Evolutionary conservation across 2,113 vertebrate species (phyloP).

Genomic region (Pterocles burchelli): DNA sequence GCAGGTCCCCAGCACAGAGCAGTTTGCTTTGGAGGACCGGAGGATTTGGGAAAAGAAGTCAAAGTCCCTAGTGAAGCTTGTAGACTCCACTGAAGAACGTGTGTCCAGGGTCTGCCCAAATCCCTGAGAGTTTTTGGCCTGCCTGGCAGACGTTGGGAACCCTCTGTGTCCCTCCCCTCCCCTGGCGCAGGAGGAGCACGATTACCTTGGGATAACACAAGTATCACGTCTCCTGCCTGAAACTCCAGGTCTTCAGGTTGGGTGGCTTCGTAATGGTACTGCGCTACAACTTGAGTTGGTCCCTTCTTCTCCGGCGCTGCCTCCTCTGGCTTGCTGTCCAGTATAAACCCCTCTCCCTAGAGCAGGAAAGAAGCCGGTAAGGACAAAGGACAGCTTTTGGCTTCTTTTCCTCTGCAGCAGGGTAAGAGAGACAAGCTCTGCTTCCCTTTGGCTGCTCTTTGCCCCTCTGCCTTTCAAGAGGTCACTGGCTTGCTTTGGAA

Average conservation of each 20-base stretch:
- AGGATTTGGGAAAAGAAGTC: not conserved
- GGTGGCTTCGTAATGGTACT: constrained; percentile 82
- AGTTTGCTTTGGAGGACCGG: not conserved
- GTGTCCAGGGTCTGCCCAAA: not conserved
- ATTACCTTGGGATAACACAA: constrained; percentile 83
- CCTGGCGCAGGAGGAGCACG: fast-evolving
- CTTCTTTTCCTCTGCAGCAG: not conserved
- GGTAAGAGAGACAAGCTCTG: not conserved
- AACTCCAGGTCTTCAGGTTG: constrained; percentile 91
- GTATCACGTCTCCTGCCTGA: constrained; percentile 83
- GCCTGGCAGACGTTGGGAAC: not conserved
- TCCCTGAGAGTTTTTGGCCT: not conserved
- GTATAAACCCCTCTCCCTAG: constrained; percentile 68
- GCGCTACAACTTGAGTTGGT: constrained; percentile 77
- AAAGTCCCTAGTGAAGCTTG: not conserved
- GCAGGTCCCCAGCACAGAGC: not conserved
- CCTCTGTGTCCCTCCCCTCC: not conserved
- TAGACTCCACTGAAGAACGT: not conserved
- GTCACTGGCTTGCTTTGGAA: not conserved
- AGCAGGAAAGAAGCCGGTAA: not conserved
- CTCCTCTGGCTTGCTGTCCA: not conserved
- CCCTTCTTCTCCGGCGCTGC: fast-evolving
- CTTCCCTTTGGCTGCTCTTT: not conserved
- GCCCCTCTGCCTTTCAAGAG: not conserved
- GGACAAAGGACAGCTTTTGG: not conserved